These are phyloP conservation scores for Scatophagus argus DNA, from an alignment of 2,113 vertebrate genomes.

Conservation along the genomic window DNA sequence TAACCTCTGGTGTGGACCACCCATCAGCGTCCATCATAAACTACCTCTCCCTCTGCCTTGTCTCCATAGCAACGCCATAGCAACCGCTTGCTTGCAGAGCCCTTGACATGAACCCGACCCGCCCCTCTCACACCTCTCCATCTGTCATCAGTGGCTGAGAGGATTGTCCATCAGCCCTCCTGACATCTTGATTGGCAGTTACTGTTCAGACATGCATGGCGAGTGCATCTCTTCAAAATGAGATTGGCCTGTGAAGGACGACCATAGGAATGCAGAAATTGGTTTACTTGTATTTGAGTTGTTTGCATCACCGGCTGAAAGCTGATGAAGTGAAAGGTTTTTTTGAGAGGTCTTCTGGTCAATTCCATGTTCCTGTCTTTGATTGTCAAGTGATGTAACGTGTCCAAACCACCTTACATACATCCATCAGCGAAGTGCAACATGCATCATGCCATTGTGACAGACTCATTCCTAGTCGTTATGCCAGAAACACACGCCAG, in stretches of 20 bases:
- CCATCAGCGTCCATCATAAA: conserved; percentile 55
- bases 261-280: conserved; percentile 21
- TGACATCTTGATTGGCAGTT: conserved; percentile 69
- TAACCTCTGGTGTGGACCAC: conserved; percentile 48
- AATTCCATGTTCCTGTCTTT: conserved; percentile 13
- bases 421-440: conserved; percentile 39
- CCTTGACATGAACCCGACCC: conserved; percentile 70
- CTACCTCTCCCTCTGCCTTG: conserved; percentile 42
- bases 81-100: conserved; percentile 51
- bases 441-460: conserved; percentile 43
- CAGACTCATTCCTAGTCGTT: conserved; percentile 36
- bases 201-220: conserved; percentile 34
- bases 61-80: conserved; percentile 72
- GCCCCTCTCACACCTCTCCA: conserved; percentile 62
- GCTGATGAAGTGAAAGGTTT: background rate
- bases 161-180: conserved; percentile 59
- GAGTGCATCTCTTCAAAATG: conserved; percentile 39
- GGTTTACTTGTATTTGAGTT: conserved; percentile 21
- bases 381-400: conserved; percentile 16
- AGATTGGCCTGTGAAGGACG: conserved; percentile 39
- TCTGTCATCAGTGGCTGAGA: conserved; percentile 63
- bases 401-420: background rate
- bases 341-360: conserved; percentile 20
- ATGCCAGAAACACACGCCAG: conserved; percentile 12
- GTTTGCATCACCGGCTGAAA: background rate